Base-by-base conservation (phyloP, 2,797 vertebrate species). In the Lophura swinhoii region DNA sequence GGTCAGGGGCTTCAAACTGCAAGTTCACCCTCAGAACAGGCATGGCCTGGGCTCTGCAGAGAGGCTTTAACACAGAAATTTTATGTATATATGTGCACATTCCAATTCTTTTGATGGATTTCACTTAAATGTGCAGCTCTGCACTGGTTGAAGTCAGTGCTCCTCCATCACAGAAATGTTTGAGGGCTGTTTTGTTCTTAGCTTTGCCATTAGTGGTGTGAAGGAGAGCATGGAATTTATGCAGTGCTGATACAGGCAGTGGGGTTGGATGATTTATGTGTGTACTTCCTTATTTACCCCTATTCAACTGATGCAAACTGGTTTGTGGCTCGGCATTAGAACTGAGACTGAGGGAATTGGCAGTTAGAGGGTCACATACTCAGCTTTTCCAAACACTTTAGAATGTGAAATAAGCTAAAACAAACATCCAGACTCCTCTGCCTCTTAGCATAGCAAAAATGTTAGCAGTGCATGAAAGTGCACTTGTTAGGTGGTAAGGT, bases 151-250 rank as follows among this genome's bases (percentile, higher is more conserved):
- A 69, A 88, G 51, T 41, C 80, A 24, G 0, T 55, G 13, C 1
- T 14, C 55, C 24, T 87, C 55, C 69, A 8, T 56, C 51, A 93
- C 85, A 81, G 91, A 78, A 93, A 60, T 76, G 43, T 69, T 90
- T 75, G 60, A 71, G 87, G 28, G 49, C 4, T 4, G 1, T 91
- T 88, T 77, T 94, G 26, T 81, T 82, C 78, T 93, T 88, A 29
- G 44, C 71, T 82, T 87, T 94, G 44, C 69, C 9, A 6, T 72
- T 2, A 1, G 1, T 78, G 82, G 37, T 39, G 56, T 70, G 77
- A 75, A 67, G 94, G 79, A 87, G 87, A 29, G 66, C 35, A 7
- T 33, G 20, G 83, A 49, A 69, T 26, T 87, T 67, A 3, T 77
- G 60, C 43, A 29, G 29, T 23, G 59, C 78, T 90, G 87, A 73